Conservation (phyloP, 2,113 vertebrate genomes). For the Delphinus delphis region DNA sequence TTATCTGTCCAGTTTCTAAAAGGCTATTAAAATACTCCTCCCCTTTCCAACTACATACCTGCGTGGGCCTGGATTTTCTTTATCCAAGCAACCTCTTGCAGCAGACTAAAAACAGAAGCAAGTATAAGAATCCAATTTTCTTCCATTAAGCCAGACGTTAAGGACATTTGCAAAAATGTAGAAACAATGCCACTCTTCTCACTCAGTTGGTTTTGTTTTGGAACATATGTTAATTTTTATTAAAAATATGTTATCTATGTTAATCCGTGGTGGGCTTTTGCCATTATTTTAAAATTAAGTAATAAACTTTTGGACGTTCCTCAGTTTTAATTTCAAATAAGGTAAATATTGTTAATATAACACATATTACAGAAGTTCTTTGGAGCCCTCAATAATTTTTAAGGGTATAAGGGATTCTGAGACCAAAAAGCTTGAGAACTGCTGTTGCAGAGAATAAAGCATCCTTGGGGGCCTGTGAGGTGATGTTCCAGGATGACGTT, state of each 20-base stretch:
- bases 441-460: accelerated
- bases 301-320: neutral
- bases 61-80: neutral
- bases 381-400: neutral
- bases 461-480: too few species aligned
- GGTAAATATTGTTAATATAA: neutral
- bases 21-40: neutral
- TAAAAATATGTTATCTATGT: neutral
- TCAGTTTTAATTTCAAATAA: neutral
- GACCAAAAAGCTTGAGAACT: neutral
- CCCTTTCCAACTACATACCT: neutral
- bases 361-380: neutral
- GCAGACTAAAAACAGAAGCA: neutral
- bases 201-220: neutral
- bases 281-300: neutral
- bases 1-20: neutral
- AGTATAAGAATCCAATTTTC: neutral
- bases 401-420: neutral
- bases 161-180: neutral
- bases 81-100: neutral
- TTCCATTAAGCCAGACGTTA: neutral
- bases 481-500: accelerated
- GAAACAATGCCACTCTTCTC: neutral
- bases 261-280: neutral
- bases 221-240: neutral